These are phyloP conservation scores for Oreochromis mossambicus DNA, from an alignment of 2,797 vertebrate genomes.

Conservation along the genomic window DNA sequence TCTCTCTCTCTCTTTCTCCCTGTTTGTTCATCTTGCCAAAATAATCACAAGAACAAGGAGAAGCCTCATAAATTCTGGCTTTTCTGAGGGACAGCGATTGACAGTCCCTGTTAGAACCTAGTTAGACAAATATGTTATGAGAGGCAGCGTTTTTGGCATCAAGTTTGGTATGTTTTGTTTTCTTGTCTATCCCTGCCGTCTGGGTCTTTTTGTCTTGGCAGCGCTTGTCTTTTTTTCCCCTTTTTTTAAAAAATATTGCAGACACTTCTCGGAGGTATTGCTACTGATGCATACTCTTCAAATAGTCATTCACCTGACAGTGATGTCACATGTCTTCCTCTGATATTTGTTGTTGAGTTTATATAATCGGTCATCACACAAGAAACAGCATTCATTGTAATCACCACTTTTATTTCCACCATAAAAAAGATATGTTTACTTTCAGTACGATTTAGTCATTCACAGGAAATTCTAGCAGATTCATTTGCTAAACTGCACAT, in stretches of 20 bases:
- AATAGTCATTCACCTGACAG: constrained; percentile 27
- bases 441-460: constrained; percentile 12
- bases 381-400: constrained; percentile 8
- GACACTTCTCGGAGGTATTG: constrained; percentile 34
- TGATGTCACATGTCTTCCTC: constrained; percentile 4
- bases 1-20: background rate
- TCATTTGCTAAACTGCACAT: background rate
- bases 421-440: constrained; percentile 22
- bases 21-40: background rate
- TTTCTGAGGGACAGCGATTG: constrained; percentile 33
- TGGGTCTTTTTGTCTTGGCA: constrained; percentile 30
- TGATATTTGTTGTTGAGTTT: constrained; percentile 3
- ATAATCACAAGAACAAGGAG: background rate
- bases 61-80: background rate
- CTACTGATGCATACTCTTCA: constrained; percentile 4
- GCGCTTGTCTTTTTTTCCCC: background rate
- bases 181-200: constrained; percentile 6
- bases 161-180: constrained; percentile 44
- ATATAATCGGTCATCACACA: constrained; percentile 17
- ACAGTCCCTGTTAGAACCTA: constrained; percentile 16
- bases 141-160: constrained; percentile 22
- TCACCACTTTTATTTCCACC: constrained; percentile 24
- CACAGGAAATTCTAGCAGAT: background rate
- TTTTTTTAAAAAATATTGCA: constrained; percentile 19
- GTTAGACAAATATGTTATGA: constrained; percentile 6